Conservation (phyloP, 2,797 vertebrate species). For the Vipera latastei region DNA sequence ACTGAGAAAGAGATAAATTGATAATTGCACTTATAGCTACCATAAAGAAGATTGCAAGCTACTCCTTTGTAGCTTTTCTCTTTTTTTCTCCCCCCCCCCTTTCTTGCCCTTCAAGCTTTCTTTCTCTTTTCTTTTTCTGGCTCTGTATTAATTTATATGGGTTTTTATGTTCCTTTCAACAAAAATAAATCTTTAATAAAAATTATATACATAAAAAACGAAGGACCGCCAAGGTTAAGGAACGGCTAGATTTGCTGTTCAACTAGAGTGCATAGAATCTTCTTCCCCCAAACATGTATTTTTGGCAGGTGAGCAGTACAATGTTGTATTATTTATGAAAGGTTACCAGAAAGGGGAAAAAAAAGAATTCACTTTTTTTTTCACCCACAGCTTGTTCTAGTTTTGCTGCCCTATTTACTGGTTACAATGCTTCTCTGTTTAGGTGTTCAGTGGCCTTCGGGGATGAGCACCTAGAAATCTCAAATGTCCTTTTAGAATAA, state of each 20-base stretch:
- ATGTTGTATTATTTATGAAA: neutral
- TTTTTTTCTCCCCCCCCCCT: neutral
- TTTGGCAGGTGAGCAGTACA: neutral
- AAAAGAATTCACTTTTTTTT: neutral
- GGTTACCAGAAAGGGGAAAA: neutral
- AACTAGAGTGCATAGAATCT: neutral
- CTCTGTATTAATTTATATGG: neutral
- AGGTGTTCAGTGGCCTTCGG: neutral
- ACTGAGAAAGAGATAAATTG: neutral
- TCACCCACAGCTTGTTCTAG: neutral
- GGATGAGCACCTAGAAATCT: neutral
- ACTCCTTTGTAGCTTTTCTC: neutral
- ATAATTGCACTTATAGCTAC: neutral
- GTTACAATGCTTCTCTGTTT: neutral
- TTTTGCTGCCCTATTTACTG: neutral
- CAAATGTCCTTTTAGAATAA: neutral
- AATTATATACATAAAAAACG: neutral
- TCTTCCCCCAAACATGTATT: neutral
- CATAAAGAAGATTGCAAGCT: neutral
- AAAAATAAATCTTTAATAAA: neutral
- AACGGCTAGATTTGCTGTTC: neutral
- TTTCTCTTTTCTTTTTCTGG: neutral
- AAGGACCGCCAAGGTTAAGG: neutral
- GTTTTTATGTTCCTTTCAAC: neutral
- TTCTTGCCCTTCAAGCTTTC: neutral